Evolutionary conservation across 1,140 invertebrate genomes (phyloP).

Genomic region (Drosophila azteca): DNA sequence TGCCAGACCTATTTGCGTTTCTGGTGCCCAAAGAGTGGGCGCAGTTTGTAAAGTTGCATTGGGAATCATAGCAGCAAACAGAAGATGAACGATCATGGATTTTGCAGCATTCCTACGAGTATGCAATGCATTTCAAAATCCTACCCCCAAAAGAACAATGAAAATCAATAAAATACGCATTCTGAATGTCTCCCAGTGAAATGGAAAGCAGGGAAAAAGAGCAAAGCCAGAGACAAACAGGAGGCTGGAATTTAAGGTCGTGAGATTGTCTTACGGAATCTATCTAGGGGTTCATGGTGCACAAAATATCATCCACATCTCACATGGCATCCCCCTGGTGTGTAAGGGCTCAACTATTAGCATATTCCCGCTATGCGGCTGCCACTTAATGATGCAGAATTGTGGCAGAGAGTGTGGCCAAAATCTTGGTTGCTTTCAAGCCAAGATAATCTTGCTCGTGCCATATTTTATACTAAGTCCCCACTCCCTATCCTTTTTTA

Average conservation of each 20-base stretch:
- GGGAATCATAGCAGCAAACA: constrained; percentile 31
- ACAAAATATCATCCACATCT: constrained; percentile 15
- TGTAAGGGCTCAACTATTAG: too few species aligned
- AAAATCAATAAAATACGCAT: neutral
- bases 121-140: neutral
- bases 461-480: too few species aligned
- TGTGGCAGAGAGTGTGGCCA: constrained; percentile 52
- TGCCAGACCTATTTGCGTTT: neutral
- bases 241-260: constrained; percentile 5
- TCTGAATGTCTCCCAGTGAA: constrained; percentile 12
- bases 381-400: constrained; percentile 37
- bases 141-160: too few species aligned
- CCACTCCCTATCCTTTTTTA: constrained; percentile 4
- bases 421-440: constrained; percentile 44
- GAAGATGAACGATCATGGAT: constrained; percentile 32
- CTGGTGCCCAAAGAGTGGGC: constrained; percentile 11
- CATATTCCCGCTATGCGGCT: too few species aligned
- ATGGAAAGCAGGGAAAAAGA: constrained; percentile 30
- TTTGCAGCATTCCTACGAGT: constrained; percentile 20
- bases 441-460: too few species aligned
- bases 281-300: constrained; percentile 20
- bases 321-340: too few species aligned
- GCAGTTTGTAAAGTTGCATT: constrained; percentile 38
- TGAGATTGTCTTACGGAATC: constrained; percentile 28
- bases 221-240: neutral